phyloP scores from a whole-genome alignment of 1,140 invertebrate species.

The Aphelinus atriplicis region DNA sequence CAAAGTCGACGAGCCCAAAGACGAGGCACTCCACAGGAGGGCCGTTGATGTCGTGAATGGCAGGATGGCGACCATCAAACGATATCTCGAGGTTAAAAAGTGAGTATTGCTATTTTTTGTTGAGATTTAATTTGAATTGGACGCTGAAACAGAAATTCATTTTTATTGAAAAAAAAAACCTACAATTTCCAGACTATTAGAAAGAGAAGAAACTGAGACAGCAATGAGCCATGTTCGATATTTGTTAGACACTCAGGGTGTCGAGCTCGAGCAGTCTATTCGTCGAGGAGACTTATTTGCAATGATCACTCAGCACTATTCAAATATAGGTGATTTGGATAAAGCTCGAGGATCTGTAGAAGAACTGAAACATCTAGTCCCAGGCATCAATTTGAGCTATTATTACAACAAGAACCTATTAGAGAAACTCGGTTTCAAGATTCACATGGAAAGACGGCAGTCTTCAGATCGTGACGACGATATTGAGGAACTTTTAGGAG shows the following conservation, averaged over 20 bases:
- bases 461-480: constrained; percentile 60
- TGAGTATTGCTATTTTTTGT: constrained; percentile 40
- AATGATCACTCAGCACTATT: constrained; percentile 66
- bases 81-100: constrained; percentile 73
- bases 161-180: constrained; percentile 20
- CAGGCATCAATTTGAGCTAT: constrained; percentile 62
- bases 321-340: constrained; percentile 59
- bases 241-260: constrained; percentile 65
- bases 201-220: constrained; percentile 65
- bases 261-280: constrained; percentile 67
- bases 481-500: constrained; percentile 62
- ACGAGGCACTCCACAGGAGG: constrained; percentile 66
- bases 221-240: constrained; percentile 69
- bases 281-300: constrained; percentile 68
- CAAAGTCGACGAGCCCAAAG: constrained; percentile 68
- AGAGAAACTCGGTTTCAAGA: constrained; percentile 59
- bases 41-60: constrained; percentile 71
- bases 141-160: constrained; percentile 1
- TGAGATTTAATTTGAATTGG: background rate
- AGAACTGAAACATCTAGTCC: constrained; percentile 58
- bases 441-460: constrained; percentile 54
- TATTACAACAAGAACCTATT: constrained; percentile 58
- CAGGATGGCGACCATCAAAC: constrained; percentile 70
- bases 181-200: constrained; percentile 59
- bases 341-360: constrained; percentile 59